Conservation (phyloP, 2,888 invertebrate genomes). For the Thera britannica region DNA sequence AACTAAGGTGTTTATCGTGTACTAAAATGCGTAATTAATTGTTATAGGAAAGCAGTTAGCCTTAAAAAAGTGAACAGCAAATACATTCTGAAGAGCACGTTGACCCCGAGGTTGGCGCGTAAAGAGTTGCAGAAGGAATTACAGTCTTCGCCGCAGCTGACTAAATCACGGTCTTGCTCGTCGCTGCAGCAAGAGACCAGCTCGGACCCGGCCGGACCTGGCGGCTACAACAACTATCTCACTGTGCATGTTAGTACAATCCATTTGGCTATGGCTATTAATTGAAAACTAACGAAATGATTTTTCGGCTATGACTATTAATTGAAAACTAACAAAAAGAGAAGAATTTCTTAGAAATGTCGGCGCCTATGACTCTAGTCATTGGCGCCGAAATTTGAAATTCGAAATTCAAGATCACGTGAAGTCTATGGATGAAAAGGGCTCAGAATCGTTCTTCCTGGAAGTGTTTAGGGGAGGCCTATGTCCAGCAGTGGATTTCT, state of each 20-base stretch:
- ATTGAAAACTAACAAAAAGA: no score
- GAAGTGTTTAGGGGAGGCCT: no score
- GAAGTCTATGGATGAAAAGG: no score
- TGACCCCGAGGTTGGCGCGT: conserved; percentile 91
- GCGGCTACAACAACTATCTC: conserved; percentile 88
- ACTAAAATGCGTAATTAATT: neutral
- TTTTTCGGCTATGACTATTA: no score
- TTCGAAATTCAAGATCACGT: no score
- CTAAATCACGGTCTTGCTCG: conserved; percentile 89
- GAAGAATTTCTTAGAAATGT: no score
- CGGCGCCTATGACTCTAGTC: no score
- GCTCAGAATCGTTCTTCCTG: no score
- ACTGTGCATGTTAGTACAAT: conserved; percentile 88
- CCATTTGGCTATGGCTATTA: neutral
- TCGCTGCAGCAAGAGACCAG: conserved; percentile 86
- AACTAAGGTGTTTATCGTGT: neutral
- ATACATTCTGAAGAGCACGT: conserved; percentile 92
- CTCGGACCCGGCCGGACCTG: conserved; percentile 82
- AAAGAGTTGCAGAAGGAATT: conserved; percentile 88
- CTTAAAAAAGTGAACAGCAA: conserved; percentile 91
- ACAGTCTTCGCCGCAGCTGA: conserved; percentile 83
- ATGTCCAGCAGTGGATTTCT: no score
- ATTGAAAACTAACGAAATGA: no score
- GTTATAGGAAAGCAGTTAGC: conserved; percentile 85
- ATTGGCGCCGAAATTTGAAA: no score